Evolutionary conservation across 2,113 vertebrate genomes (phyloP), one percentile per base, ranked within the genome.

Genomic region (Anas platyrhynchos): DNA sequence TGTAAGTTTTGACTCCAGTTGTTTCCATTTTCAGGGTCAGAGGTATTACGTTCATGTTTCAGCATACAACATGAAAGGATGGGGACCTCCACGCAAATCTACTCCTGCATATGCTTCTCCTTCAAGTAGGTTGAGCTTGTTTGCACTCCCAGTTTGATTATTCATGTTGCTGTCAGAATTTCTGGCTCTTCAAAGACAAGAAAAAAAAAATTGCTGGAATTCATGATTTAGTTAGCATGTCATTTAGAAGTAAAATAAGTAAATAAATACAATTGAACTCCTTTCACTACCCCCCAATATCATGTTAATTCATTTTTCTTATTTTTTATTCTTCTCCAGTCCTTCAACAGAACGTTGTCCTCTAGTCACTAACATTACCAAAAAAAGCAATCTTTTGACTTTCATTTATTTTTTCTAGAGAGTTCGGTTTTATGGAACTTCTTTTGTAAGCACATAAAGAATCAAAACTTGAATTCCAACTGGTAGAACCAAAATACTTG

Each of bases 41-140:
- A 96, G 97, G 12, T 99, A 99, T 97, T 99, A 98, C 67, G 97
- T 99, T 41, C 98, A 97, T 75, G 98, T 99, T 86, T 99, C 98
- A 4, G 99, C 99, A 22, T 99, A 98, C 88, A 99, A 99, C 96
- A 99, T 99, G 99, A 99, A 98, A 97, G 99, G 99, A 94, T 99
- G 99, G 99, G 99, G 99, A 88, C 98, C 98, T 27, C 92, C 98
- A 46, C 87, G 98, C 90, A 97, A 89, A 76, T 98, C 99, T 21
- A 97, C 98, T 13, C 99, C 99, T 7, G 98, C 98, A 3, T 98
- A 95, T 71, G 99, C 99, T 54, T 97, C 98, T 96, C 99, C 99
- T 50, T 99, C 99, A 93, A 99, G 99, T 99, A 98, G 95, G 99
- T 99, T 86, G 36, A 81, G 31, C 71, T 91, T 73, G 7, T 89